These are phyloP conservation scores for Arvicanthis niloticus DNA, from an alignment of 2,113 vertebrate species.

Conservation along the genomic window DNA sequence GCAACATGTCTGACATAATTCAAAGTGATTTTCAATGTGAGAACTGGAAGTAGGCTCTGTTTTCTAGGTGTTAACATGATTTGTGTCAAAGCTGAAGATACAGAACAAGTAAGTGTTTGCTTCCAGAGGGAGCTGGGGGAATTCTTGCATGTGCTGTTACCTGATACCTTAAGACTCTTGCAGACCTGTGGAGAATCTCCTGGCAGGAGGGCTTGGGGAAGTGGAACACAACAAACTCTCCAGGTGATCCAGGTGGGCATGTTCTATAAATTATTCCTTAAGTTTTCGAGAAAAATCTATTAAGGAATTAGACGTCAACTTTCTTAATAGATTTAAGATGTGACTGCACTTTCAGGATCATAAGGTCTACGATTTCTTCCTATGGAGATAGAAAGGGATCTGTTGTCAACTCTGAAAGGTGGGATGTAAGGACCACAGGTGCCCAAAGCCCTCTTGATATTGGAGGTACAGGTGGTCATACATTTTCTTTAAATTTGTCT, in stretches of 20 bases:
- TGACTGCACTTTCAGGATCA: background rate
- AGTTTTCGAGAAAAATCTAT: background rate
- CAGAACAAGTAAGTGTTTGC: background rate
- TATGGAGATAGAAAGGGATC: no score
- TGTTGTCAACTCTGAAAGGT: background rate
- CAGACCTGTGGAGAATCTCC: background rate
- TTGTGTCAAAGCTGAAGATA: background rate
- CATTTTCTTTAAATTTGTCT: background rate
- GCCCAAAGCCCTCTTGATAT: background rate
- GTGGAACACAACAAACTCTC: background rate
- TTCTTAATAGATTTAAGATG: background rate
- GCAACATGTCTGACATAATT: background rate
- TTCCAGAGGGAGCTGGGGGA: background rate
- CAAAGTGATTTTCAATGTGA: background rate
- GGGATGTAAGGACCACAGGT: background rate
- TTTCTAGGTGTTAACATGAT: accelerated
- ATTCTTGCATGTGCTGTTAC: background rate
- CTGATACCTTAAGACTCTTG: background rate
- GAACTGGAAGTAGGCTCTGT: background rate
- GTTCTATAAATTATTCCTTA: background rate
- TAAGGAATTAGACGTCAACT: background rate
- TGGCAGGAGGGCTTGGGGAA: background rate
- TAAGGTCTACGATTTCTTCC: no score
- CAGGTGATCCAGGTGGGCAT: background rate
- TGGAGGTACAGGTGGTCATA: background rate